Conservation (phyloP, 1,140 invertebrate genomes). For the Cardiocondyla obscurior region DNA sequence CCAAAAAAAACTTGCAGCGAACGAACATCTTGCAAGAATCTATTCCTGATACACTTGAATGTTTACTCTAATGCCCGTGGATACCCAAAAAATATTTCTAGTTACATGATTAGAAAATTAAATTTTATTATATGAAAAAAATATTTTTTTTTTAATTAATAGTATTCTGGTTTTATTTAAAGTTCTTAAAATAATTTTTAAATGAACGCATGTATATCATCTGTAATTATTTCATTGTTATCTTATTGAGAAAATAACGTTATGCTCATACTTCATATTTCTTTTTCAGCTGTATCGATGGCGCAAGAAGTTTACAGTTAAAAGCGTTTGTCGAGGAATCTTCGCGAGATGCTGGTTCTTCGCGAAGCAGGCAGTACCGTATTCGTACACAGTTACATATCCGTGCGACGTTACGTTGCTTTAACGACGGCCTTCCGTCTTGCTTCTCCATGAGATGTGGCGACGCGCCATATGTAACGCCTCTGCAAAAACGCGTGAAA, state of each 20-base stretch:
- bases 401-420: conserved; percentile 19
- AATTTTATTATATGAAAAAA: background rate
- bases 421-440: conserved; percentile 32
- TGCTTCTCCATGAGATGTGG: conserved; percentile 15
- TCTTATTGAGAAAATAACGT: too few relatives aligned
- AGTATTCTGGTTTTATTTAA: too few relatives aligned
- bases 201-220: too few relatives aligned
- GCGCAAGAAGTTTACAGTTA: conserved; percentile 19
- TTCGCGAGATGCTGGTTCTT: background rate
- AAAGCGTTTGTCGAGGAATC: background rate
- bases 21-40: background rate
- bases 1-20: background rate
- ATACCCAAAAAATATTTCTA: background rate
- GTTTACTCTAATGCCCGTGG: background rate
- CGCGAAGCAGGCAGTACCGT: conserved; percentile 21
- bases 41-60: background rate
- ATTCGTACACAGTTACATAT: conserved; percentile 16
- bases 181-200: background rate
- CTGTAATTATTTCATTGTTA: too few relatives aligned
- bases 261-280: background rate
- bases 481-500: conserved; percentile 8
- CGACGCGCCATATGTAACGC: conserved; percentile 29
- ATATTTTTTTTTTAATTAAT: too few relatives aligned
- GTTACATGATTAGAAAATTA: background rate
- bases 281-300: background rate